Conservation (phyloP, 2,113 vertebrate species). For the Bubo scandiacus region DNA sequence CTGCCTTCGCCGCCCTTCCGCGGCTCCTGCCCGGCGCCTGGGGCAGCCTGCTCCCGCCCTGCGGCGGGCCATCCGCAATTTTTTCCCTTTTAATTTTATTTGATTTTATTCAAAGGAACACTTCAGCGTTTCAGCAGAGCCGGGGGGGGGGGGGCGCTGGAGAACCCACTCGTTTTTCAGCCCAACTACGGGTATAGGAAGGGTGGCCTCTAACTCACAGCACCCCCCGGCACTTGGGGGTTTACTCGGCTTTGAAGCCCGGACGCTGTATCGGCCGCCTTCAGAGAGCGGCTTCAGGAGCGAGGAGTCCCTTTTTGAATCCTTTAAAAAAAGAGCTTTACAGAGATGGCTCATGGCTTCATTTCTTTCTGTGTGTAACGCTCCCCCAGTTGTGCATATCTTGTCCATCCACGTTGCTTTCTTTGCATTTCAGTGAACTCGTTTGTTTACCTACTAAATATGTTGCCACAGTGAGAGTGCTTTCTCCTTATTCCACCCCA, state of each 20-base stretch:
- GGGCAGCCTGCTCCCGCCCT: no score
- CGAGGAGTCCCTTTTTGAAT: neutral
- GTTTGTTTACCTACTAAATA: neutral
- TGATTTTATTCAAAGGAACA: neutral
- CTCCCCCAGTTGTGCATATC: neutral
- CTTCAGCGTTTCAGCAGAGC: neutral
- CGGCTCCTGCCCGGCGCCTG: neutral
- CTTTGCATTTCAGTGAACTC: neutral
- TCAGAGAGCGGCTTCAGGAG: neutral
- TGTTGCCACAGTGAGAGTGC: neutral
- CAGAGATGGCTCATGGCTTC: neutral
- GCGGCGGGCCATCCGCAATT: no score
- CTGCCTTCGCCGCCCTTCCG: neutral
- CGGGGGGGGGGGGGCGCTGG: neutral
- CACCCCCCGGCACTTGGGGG: neutral
- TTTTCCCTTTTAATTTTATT: neutral
- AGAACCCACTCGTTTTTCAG: neutral
- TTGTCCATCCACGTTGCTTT: neutral
- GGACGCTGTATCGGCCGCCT: neutral
- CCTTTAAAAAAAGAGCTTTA: neutral
- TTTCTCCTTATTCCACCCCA: neutral
- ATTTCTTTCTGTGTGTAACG: neutral
- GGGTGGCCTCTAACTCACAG: neutral
- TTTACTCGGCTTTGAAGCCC: neutral
- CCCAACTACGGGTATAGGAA: neutral